Percentiles rank a stretch among this genome's conserved stretches.
These are phyloP conservation scores for Pentalonia nigronervosa DNA, from an alignment of 1,140 invertebrate species.

Conservation along the genomic window DNA sequence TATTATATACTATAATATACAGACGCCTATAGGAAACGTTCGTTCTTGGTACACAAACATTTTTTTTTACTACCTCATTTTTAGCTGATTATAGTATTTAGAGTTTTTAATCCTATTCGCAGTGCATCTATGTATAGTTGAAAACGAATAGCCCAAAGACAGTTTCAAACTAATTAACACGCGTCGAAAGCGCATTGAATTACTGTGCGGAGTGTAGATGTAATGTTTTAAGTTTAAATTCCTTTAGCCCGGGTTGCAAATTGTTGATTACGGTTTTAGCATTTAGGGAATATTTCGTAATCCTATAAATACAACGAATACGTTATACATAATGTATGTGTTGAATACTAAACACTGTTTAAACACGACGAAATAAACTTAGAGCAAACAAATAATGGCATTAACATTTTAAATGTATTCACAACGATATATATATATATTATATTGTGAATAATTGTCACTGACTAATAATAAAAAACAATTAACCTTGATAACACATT, in stretches of 20 bases:
- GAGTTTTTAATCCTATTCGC: background rate
- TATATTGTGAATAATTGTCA: background rate
- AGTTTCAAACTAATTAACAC: slow-evolving; percentile 25
- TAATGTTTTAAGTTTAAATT: slow-evolving; percentile 2
- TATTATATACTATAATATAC: background rate
- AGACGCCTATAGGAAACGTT: background rate
- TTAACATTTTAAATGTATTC: background rate
- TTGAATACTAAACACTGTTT: slow-evolving; percentile 29
- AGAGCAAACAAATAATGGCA: background rate
- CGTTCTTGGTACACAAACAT: background rate
- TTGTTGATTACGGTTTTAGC: background rate
- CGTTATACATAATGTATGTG: background rate
- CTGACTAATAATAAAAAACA: background rate
- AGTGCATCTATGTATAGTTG: background rate
- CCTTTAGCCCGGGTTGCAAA: background rate
- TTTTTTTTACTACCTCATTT: background rate
- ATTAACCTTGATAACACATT: background rate
- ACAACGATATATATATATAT: background rate
- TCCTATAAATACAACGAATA: background rate
- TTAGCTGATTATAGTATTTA: background rate
- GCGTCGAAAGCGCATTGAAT: background rate
- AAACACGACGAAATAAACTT: background rate
- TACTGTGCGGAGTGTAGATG: background rate
- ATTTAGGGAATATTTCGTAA: slow-evolving; percentile 24
- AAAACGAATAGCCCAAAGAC: background rate